Evolutionary conservation across 2,797 vertebrate species (phyloP).

Genomic region (Euthynnus affinis): DNA sequence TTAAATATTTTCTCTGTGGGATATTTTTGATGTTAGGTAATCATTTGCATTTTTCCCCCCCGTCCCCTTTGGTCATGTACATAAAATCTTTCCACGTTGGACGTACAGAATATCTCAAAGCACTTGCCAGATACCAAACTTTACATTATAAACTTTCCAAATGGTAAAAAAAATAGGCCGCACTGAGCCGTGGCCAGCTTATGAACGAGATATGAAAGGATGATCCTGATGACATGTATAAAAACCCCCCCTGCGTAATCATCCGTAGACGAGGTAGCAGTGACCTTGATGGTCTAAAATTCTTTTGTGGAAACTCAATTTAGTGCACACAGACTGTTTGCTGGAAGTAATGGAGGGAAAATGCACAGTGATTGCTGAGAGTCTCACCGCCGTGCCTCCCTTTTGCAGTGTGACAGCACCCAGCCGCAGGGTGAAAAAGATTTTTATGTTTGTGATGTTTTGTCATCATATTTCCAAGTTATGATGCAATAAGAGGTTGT

Average conservation of each 20-base stretch:
- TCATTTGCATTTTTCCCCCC: conserved; percentile 38
- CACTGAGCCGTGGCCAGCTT: conserved; percentile 21
- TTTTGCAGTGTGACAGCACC: conserved; percentile 7
- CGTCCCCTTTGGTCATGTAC: conserved; percentile 25
- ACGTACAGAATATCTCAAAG: background rate
- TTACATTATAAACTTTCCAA: conserved; percentile 22
- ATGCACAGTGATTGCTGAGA: conserved; percentile 27
- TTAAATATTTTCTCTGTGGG: conserved; percentile 34
- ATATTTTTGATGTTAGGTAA: conserved; percentile 42
- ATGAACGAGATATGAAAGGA: conserved; percentile 62
- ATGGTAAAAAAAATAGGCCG: conserved; percentile 25
- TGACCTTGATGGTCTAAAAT: conserved; percentile 45
- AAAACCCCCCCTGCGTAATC: conserved; percentile 45
- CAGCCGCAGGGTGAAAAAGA: background rate
- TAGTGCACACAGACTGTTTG: conserved; percentile 32
- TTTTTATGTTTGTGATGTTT: conserved; percentile 37
- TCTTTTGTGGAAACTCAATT: conserved; percentile 50
- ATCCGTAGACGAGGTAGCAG: conserved; percentile 45
- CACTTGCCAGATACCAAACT: background rate
- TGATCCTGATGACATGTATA: conserved; percentile 47
- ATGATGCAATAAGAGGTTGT: conserved; percentile 33
- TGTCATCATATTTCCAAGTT: conserved; percentile 30
- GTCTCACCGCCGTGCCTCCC: conserved; percentile 12
- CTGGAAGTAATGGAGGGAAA: conserved; percentile 35
- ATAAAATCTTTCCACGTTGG: conserved; percentile 47